These are phyloP conservation scores for Spialia ferax DNA, from an alignment of 2,888 invertebrate species.

Conservation along the genomic window DNA sequence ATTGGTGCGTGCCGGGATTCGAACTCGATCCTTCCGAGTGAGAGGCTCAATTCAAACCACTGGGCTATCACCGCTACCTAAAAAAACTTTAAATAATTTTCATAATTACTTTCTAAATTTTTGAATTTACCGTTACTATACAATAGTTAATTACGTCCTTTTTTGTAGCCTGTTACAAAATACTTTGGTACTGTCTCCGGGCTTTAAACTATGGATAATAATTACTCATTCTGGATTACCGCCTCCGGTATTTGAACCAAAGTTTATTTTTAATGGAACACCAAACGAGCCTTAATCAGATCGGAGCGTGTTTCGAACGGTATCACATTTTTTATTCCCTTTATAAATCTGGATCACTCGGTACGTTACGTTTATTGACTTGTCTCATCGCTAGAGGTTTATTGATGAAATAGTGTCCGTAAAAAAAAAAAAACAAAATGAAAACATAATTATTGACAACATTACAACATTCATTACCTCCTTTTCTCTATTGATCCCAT, in stretches of 20 bases:
- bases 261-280: slow-evolving; percentile 45
- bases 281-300: slow-evolving; percentile 48
- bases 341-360: slow-evolving; percentile 28
- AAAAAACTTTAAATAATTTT: too few species aligned
- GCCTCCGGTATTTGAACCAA: slow-evolving; percentile 46
- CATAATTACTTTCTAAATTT: too few species aligned
- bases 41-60: too few species aligned
- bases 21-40: too few species aligned
- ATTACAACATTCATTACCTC: neutral
- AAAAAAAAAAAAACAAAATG: neutral
- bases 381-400: slow-evolving; percentile 14
- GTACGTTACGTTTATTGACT: slow-evolving; percentile 13
- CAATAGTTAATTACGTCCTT: neutral
- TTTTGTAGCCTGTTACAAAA: neutral
- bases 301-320: slow-evolving; percentile 42
- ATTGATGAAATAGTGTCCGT: neutral
- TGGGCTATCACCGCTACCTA: too few species aligned
- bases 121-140: too few species aligned
- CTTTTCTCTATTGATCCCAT: too few species aligned
- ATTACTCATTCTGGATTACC: slow-evolving; percentile 47
- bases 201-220: slow-evolving; percentile 33
- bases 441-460: neutral
- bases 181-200: slow-evolving; percentile 17
- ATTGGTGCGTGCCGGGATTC: too few species aligned
- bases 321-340: slow-evolving; percentile 42